Base-by-base conservation (phyloP, 1,140 invertebrate species). In the Kradibia gibbosae region DNA sequence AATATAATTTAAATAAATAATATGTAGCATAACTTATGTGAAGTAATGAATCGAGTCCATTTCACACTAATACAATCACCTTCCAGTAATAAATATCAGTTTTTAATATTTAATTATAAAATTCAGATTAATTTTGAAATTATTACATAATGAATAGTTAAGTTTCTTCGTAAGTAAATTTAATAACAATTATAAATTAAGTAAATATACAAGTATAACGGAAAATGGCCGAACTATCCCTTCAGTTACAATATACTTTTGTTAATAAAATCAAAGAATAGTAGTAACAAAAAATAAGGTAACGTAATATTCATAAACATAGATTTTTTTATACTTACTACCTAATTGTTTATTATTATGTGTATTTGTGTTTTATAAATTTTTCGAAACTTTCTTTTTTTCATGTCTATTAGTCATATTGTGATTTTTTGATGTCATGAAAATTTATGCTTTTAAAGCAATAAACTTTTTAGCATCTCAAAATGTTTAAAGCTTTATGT, bases 401-500 rank as follows among this genome's bases (percentile, higher is more conserved):
- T 65, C 53, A 17, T 39, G 3, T 45, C 15, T 50, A n/a, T n/a
- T n/a, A n/a, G n/a, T n/a, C n/a, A n/a, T n/a, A n/a, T n/a, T n/a
- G n/a, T n/a, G n/a, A n/a, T n/a, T n/a, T n/a, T n/a, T n/a, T n/a
- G n/a, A n/a, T n/a, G 17, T 48, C 7, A 48, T 48, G 17, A 48
- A 39, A 80, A 53, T 74, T 74, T 65, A 73, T 78, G 81, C 75
- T 72, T 78, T 34, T 79, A 53, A 79, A 76, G 81, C 81, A 82
- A 70, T 78, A 82, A 77, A 62, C 34, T 78, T 67, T n/a, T n/a
- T n/a, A n/a, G 71, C 78, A 75, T 74, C 31, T 74, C n/a, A 73
- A 55, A 78, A 50, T 7, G 71, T 11, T 25, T 15, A 39, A 67
- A n/a, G 34, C 34, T n/a, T 67, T 39, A 48, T 48, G 45, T 17